Evolutionary conservation across 2,888 invertebrate genomes (phyloP).

Genomic region (Pelosia muscerda): DNA sequence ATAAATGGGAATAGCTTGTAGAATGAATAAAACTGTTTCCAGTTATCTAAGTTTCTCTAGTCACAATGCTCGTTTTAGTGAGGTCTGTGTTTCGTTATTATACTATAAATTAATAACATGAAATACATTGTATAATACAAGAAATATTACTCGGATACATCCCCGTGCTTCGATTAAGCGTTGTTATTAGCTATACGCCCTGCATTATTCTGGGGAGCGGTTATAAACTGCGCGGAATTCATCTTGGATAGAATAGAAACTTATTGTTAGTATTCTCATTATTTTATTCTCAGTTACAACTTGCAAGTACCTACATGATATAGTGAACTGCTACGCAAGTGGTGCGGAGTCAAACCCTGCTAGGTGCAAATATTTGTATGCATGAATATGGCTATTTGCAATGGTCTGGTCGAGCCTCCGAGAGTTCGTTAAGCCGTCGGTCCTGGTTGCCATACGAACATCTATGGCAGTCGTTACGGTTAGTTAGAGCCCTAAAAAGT

Average conservation of each 20-base stretch:
- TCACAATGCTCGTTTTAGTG: slow-evolving; percentile 57
- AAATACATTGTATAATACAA: slow-evolving; percentile 60
- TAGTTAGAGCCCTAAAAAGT: too few relatives aligned
- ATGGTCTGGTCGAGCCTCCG: too few relatives aligned
- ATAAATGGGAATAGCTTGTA: slow-evolving; percentile 68
- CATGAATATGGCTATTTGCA: too few relatives aligned
- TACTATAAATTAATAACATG: slow-evolving; percentile 49
- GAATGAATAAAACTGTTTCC: slow-evolving; percentile 61
- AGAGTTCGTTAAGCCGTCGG: too few relatives aligned
- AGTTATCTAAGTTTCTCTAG: slow-evolving; percentile 61
- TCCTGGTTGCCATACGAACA: too few relatives aligned
- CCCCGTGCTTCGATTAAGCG: slow-evolving; percentile 70
- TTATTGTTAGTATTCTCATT: not conserved
- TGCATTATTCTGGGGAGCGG: slow-evolving; percentile 41
- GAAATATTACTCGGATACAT: slow-evolving; percentile 51
- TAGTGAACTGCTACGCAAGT: too few relatives aligned
- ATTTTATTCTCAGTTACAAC: too few relatives aligned
- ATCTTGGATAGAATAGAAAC: not conserved
- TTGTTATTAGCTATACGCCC: slow-evolving; percentile 62
- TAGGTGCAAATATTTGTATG: too few relatives aligned
- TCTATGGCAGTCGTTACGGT: too few relatives aligned
- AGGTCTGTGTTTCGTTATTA: slow-evolving; percentile 42
- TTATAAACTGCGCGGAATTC: not conserved
- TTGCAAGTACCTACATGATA: too few relatives aligned
- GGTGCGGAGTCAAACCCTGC: too few relatives aligned